A percentile compares a stretch with the other conserved stretches of the same genome.
Conservation (phyloP, 35 echinoderm and acorn worm genomes). For the Heliocidaris tuberculata region DNA sequence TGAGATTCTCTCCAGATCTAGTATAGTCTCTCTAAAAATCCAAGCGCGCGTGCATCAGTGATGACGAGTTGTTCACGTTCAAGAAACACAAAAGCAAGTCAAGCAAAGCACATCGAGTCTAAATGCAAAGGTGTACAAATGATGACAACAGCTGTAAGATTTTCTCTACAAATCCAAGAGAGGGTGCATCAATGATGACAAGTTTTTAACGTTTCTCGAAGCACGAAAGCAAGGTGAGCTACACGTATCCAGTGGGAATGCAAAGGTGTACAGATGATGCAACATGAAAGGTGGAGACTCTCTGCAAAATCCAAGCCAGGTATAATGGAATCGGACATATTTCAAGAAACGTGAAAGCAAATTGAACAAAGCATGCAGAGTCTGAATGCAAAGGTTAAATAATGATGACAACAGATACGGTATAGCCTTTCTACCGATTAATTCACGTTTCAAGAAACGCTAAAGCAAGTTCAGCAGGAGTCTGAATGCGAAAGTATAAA, state of each 20-base stretch:
- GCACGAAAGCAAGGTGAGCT: neutral
- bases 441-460: too few relatives aligned
- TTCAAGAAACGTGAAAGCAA: too few relatives aligned
- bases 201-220: neutral
- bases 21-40: neutral
- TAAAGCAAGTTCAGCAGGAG: neutral
- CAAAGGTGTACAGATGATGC: too few relatives aligned
- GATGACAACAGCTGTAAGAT: neutral
- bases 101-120: too few relatives aligned
- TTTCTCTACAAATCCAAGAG: too few relatives aligned
- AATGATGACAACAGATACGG: neutral
- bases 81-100: too few relatives aligned
- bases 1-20: neutral
- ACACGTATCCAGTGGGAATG: neutral
- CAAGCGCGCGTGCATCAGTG: neutral
- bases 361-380: too few relatives aligned
- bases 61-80: neutral
- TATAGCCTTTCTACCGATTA: too few relatives aligned
- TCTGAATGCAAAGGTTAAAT: neutral
- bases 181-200: neutral
- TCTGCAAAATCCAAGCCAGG: too few relatives aligned
- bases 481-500: neutral
- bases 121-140: neutral
- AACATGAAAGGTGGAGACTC: neutral
- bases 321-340: too few relatives aligned